Base-by-base conservation (phyloP, 2,113 vertebrate species). In the Thunnus maccoyii region DNA sequence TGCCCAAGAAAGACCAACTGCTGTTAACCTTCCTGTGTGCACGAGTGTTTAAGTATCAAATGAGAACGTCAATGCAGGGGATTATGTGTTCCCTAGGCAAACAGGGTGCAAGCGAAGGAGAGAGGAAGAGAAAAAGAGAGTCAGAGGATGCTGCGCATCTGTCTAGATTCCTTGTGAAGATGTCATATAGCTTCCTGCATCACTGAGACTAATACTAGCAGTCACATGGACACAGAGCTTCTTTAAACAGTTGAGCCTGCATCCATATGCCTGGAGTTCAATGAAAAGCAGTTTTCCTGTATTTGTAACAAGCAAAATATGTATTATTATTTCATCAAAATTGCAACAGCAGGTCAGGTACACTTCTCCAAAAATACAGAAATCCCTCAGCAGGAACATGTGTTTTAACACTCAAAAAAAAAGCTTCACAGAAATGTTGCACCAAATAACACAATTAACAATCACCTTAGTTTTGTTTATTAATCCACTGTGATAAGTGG, bases 1-100 rank as follows among this genome's bases (percentile, higher is more conserved):
- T 76, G 57, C 36, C 65, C 66, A 90, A 72, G 55, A 80, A 80
- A 87, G 72, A 84, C 85, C 66, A 76, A 79, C 78, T 84, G 82
- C 74, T 86, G 64, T 79, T 74, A 77, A 83, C 75, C 61, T 76
- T 76, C 54, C 47, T 69, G 55, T 76, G 72, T 79, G 67, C 58
- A 20, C 16, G 20, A 84, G 69, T 67, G 72, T 80, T 80, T 80
- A 56, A 62, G 76, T 84, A 74, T 83, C 66, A 83, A 76, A 79
- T 69, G 54, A 80, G 36, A 71, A 78, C 18, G 60, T 25, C 80
- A 64, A 85, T 80, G 84, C 68, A 62, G 44, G 60, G 80, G 80
- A 90, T 84, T 72, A 72, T 65, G 56, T 54, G 41, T 41, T 36
- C 50, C 25, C 72, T 57, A 51, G 75, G 46, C 17, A 82, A 72